Base-by-base conservation (phyloP, 2,797 vertebrate species). In the Pteronotus mesoamericanus region DNA sequence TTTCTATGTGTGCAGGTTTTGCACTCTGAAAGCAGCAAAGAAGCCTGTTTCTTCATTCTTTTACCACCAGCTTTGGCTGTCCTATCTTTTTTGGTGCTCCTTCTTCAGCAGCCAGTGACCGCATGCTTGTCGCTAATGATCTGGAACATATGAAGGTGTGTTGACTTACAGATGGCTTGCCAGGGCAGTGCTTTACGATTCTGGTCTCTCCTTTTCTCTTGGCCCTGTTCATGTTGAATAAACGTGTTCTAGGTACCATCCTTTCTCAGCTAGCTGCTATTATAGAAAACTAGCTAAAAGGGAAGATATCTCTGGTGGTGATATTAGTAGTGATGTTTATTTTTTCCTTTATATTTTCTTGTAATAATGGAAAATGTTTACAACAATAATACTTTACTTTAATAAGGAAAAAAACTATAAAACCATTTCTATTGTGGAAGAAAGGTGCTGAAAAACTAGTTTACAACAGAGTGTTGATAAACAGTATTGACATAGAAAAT, bases 341-440 rank as follows among this genome's bases (percentile, higher is more conserved):
- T 89, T 48, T 46, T 74, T 46, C 82, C 82, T 90, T 89, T 88
- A 84, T n/a, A 29, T 64, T 78, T 91, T 89, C 44, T 79, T 92
- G 4, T 89, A 78, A 68, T 39, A 57, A 91, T 59, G 9, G 48
- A 75, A 97, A 87, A 59, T 71, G 8, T 92, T 97, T 80, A 80
- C 37, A 78, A 12, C 55, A 51, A 69, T 44, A 93, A 77, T 42
- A 59, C 15, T 2, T 94, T 84, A 61, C 71, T 94, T 84, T 69
- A 90, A 84, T 85, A 83, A 71, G 48, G 37, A 7, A 16, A 26
- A 18, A 6, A 51, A n/a, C 26, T 48, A 11, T 69, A 79, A 87
- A 78, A 15, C 69, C n/a, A 24, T 71, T 90, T 94, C 82, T 71
- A n/a, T 89, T 92, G 48, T 39, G 21, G 64, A 55, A 77, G 69